Evolutionary conservation across 2,113 vertebrate genomes (phyloP).

Genomic region (Leiothrix lutea): DNA sequence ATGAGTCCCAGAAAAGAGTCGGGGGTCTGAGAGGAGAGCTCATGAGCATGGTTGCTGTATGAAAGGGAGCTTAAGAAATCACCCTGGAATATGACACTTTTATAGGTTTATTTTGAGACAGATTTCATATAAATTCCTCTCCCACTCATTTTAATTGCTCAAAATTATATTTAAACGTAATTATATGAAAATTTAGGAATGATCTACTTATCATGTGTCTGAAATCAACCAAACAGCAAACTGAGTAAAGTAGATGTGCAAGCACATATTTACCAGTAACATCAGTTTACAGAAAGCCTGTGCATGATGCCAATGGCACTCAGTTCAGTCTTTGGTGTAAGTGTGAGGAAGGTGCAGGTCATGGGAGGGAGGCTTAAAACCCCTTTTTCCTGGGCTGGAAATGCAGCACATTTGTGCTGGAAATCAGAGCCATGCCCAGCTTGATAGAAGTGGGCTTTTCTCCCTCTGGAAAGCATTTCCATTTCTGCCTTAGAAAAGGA

Average conservation of each 20-base stretch:
- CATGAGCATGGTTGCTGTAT: not conserved
- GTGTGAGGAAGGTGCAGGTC: not conserved
- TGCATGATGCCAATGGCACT: not conserved
- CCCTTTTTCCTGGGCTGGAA: not conserved
- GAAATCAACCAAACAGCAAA: slow-evolving; percentile 52
- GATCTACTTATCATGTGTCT: slow-evolving; percentile 38
- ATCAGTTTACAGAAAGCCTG: not conserved
- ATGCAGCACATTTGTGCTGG: not conserved
- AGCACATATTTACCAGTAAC: slow-evolving; percentile 6
- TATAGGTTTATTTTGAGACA: slow-evolving; percentile 37
- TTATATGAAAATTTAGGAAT: slow-evolving; percentile 45
- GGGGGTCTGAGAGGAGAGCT: slow-evolving; percentile 40
- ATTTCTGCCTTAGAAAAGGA: not conserved
- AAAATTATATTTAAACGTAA: slow-evolving; percentile 59
- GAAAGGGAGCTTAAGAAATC: slow-evolving; percentile 28
- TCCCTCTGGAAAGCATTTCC: not conserved
- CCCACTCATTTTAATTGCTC: slow-evolving; percentile 44
- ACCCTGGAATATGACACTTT: not conserved
- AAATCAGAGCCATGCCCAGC: not conserved
- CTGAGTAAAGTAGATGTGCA: slow-evolving; percentile 24
- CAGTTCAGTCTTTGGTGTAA: not conserved
- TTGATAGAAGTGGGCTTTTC: not conserved
- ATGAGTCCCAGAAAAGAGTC: slow-evolving; percentile 71
- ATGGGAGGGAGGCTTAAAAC: not conserved
- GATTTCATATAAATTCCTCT: slow-evolving; percentile 53